phyloP scores from a whole-genome alignment of 2,888 invertebrate genomes.

The Encarsia formosa region DNA sequence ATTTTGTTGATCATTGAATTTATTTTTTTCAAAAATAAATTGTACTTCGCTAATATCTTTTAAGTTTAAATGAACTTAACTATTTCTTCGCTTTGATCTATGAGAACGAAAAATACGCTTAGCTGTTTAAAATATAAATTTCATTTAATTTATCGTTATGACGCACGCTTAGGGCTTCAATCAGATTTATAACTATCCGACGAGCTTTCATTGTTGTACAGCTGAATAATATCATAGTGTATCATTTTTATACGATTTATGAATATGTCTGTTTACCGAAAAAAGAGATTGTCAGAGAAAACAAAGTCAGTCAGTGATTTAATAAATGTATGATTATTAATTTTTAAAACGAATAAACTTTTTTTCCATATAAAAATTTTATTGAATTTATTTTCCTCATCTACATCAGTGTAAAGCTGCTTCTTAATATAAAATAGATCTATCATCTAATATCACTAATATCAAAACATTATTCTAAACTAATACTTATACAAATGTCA shows the following conservation, averaged over 20 bases:
- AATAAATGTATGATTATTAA: conserved; percentile 22
- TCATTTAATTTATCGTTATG: conserved; percentile 12
- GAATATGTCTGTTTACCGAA: conserved; percentile 20
- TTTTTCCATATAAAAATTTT: conserved; percentile 23
- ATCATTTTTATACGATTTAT: conserved; percentile 27
- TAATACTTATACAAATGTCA: too few species aligned
- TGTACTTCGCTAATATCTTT: conserved; percentile 15
- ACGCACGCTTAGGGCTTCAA: conserved; percentile 13
- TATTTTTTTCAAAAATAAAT: conserved; percentile 13
- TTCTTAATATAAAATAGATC: conserved; percentile 2
- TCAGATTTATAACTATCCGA: conserved; percentile 11
- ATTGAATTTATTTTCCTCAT: conserved; percentile 19
- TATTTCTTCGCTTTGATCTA: conserved; percentile 13
- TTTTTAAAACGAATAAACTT: conserved; percentile 24
- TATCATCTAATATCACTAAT: conserved; percentile 17
- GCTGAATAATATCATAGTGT: conserved; percentile 20
- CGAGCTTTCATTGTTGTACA: conserved; percentile 27
- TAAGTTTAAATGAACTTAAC: conserved; percentile 13
- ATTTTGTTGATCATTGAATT: conserved; percentile 8
- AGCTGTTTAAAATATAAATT: conserved; percentile 22
- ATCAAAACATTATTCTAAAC: conserved; percentile 8
- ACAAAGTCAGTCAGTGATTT: conserved; percentile 17
- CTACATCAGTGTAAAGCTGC: conserved; percentile 12
- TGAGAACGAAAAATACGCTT: conserved; percentile 10
- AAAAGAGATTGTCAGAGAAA: conserved; percentile 21